Evolutionary conservation across 2,113 vertebrate genomes (phyloP).

Genomic region (Neolamprologus brichardi): DNA sequence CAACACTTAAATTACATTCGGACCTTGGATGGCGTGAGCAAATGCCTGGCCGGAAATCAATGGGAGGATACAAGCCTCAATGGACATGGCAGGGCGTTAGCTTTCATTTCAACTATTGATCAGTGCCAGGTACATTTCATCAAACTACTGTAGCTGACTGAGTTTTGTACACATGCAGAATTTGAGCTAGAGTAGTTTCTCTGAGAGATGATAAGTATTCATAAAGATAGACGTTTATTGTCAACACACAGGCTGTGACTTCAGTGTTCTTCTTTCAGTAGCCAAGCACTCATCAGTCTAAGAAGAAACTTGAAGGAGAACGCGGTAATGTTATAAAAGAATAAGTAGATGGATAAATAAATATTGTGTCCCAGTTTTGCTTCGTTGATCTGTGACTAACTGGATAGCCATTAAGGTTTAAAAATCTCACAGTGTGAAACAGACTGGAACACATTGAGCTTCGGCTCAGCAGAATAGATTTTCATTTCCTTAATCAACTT

Average conservation of each 20-base stretch:
- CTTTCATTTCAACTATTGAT: constrained; percentile 61
- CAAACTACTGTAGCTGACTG: constrained; percentile 37
- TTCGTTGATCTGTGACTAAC: constrained; percentile 68
- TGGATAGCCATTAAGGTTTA: constrained; percentile 66
- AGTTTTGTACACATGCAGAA: constrained; percentile 31
- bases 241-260: not conserved
- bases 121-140: constrained; percentile 59
- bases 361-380: constrained; percentile 53
- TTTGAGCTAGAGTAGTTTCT: not conserved
- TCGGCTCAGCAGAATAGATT: constrained; percentile 64
- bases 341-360: constrained; percentile 58
- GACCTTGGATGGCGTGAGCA: constrained; percentile 54
- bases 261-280: not conserved
- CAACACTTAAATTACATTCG: constrained; percentile 67
- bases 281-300: not conserved
- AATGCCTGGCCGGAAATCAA: constrained; percentile 63
- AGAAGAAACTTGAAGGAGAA: not conserved
- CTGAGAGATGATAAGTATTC: not conserved
- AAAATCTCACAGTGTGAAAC: constrained; percentile 66
- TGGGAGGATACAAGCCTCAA: constrained; percentile 58
- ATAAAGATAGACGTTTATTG: not conserved
- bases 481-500: constrained; percentile 73
- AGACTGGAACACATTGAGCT: constrained; percentile 66
- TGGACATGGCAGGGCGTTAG: constrained; percentile 44
- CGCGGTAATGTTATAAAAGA: constrained; percentile 47